Percentiles rank a stretch among this genome's conserved stretches.
phyloP scores from a whole-genome alignment of 2,797 vertebrate genomes.

The Botia almorhae region DNA sequence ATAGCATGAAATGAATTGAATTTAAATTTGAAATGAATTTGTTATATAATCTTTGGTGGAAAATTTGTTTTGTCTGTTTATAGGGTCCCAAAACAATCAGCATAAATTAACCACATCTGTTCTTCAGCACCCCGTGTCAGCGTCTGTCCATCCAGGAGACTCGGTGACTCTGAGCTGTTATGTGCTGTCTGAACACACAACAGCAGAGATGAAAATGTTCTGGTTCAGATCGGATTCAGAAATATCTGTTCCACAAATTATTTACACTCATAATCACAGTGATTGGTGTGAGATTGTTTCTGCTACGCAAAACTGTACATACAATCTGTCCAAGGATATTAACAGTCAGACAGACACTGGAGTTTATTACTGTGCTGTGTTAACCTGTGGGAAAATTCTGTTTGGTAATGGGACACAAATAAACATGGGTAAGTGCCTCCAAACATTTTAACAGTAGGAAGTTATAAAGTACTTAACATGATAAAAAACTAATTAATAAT shows the following conservation, averaged over 20 bases:
- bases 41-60: background rate
- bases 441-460: background rate
- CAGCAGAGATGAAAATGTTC: constrained; percentile 45
- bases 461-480: background rate
- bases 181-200: constrained; percentile 42
- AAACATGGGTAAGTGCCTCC: constrained; percentile 25
- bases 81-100: constrained; percentile 5
- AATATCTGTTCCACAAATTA: constrained; percentile 47
- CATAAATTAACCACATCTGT: constrained; percentile 9
- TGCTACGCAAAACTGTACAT: constrained; percentile 28
- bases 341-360: constrained; percentile 28
- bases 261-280: constrained; percentile 46
- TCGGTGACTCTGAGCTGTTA: constrained; percentile 43
- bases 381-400: constrained; percentile 30
- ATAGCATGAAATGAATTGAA: background rate
- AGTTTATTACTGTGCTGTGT: constrained; percentile 49
- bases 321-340: constrained; percentile 36
- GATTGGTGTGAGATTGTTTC: constrained; percentile 36
- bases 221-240: constrained; percentile 52
- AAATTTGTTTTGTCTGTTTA: constrained; percentile 10
- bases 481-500: background rate
- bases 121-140: background rate
- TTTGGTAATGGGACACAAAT: constrained; percentile 33
- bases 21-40: too few species aligned
- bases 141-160: constrained; percentile 24